Conservation (phyloP, 2,797 vertebrate genomes). For the Melanotaenia boesemani region DNA sequence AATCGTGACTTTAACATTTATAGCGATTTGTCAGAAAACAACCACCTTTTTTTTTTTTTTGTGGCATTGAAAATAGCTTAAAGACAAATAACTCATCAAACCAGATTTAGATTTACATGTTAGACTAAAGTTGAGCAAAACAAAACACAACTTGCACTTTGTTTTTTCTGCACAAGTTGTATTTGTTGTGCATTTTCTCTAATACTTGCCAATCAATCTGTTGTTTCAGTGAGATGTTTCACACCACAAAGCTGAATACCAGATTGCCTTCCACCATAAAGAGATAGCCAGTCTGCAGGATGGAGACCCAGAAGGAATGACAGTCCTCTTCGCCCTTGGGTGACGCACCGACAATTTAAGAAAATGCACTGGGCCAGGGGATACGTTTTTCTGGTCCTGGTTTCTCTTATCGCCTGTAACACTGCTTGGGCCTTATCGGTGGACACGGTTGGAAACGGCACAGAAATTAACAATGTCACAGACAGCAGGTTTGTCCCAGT, state of each 20-base stretch:
- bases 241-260: conserved; percentile 40
- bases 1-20: too few relatives aligned
- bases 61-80: not conserved
- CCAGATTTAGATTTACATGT: not conserved
- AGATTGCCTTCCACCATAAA: conserved; percentile 44
- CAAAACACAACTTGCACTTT: not conserved
- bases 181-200: conserved; percentile 4
- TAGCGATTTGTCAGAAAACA: too few relatives aligned
- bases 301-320: conserved; percentile 72
- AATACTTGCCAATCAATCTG: conserved; percentile 10
- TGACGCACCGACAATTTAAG: conserved; percentile 48
- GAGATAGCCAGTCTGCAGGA: conserved; percentile 75
- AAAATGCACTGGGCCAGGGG: conserved; percentile 76
- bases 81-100: not conserved
- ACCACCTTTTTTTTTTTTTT: not conserved
- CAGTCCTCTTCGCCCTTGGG: conserved; percentile 35
- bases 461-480: conserved; percentile 68
- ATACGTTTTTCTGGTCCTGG: conserved; percentile 59
- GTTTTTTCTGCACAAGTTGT: not conserved
- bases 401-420: conserved; percentile 77
- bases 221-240: conserved; percentile 76
- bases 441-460: conserved; percentile 49
- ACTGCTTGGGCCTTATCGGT: conserved; percentile 61
- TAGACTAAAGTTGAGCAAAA: not conserved
- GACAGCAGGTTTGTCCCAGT: conserved; percentile 82